Conservation (phyloP, 1,140 invertebrate genomes). For the Leucophenga varia region DNA sequence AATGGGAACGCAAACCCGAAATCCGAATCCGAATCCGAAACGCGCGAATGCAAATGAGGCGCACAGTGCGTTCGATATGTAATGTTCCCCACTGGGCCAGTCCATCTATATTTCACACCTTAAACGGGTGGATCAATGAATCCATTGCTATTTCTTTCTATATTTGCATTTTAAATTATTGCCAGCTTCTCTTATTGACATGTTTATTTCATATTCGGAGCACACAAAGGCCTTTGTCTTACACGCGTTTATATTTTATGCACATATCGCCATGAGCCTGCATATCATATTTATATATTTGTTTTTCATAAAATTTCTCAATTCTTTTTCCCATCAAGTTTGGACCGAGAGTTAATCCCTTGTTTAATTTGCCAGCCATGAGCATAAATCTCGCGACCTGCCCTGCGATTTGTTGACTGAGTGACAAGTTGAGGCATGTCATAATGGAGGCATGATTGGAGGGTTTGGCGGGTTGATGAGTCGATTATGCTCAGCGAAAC, state of each 20-base stretch:
- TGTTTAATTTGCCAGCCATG: neutral
- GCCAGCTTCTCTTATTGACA: slow-evolving; percentile 38
- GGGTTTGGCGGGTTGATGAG: slow-evolving; percentile 26
- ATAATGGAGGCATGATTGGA: slow-evolving; percentile 24
- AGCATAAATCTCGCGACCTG: neutral
- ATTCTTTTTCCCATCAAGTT: slow-evolving; percentile 22
- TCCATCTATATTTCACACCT: slow-evolving; percentile 48
- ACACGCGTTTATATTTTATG: slow-evolving; percentile 30
- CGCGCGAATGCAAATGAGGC: slow-evolving; percentile 37
- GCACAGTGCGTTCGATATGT: slow-evolving; percentile 33
- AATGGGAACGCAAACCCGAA: neutral
- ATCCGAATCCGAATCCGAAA: slow-evolving; percentile 16
- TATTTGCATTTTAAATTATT: slow-evolving; percentile 54
- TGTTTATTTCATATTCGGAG: slow-evolving; percentile 33
- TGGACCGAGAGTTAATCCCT: slow-evolving; percentile 35
- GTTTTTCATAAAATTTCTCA: slow-evolving; percentile 41
- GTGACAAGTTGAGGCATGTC: slow-evolving; percentile 20
- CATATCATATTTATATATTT: slow-evolving; percentile 25
- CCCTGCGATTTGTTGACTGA: slow-evolving; percentile 6
- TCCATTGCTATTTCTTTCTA: slow-evolving; percentile 28
- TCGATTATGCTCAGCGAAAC: slow-evolving; percentile 26
- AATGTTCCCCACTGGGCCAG: slow-evolving; percentile 11
- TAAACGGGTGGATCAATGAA: slow-evolving; percentile 34
- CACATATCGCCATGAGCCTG: slow-evolving; percentile 17
- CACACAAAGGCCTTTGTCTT: slow-evolving; percentile 42